Evolutionary conservation across 1,140 invertebrate genomes (phyloP).

Genomic region (Sesamia nonagrioides): DNA sequence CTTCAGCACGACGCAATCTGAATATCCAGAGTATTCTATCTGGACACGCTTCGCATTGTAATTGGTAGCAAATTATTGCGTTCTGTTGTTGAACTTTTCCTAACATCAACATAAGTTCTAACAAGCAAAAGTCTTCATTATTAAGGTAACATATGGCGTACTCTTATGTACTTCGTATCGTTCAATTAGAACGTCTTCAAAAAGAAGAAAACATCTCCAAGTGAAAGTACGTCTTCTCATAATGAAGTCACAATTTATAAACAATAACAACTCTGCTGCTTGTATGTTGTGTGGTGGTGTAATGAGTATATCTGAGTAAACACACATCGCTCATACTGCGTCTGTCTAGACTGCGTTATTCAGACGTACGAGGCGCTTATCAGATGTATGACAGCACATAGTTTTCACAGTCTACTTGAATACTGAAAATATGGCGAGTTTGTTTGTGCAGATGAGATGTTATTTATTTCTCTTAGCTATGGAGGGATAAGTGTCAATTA

Average conservation of each 20-base stretch:
- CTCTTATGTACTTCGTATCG: no score
- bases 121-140: no score
- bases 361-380: conserved; percentile 7
- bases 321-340: not conserved
- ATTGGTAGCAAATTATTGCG: no score
- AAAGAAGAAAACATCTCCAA: no score
- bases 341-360: conserved; percentile 26
- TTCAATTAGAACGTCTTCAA: no score
- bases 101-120: no score
- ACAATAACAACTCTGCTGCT: not conserved
- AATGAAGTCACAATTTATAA: not conserved
- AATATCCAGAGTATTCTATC: no score
- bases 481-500: no score
- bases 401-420: not conserved
- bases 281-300: not conserved
- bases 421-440: not conserved
- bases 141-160: no score
- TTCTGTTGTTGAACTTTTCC: no score
- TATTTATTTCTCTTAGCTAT: conserved; percentile 7
- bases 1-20: no score
- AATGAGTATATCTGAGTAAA: not conserved
- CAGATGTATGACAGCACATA: conserved; percentile 22
- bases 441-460: conserved; percentile 18
- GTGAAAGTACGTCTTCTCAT: not conserved
- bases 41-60: no score